Evolutionary conservation across 2,888 invertebrate species (phyloP), one percentile per base, ranked within the genome.

Genomic region (Idaea dimidiata): DNA sequence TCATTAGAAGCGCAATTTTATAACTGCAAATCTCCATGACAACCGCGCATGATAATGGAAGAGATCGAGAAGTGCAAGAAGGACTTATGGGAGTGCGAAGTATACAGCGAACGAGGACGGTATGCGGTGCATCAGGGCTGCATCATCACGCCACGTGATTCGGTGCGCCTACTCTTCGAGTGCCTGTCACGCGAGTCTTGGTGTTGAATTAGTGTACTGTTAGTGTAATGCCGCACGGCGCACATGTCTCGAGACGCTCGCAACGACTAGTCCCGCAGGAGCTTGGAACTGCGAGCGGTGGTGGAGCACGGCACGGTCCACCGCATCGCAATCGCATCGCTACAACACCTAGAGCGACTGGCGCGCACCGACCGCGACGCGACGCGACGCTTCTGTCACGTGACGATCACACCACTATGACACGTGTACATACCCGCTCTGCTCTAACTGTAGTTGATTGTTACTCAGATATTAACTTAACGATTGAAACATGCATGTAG

Each of bases 221-320:
- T 91, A 91, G 91, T 91, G 89, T 89, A 80, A 87, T 91, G 91
- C 86, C 84, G 88, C 89, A 91, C 90, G 91, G 86, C 84, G 88
- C 89, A 91, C 90, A 78, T 81, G 78, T 81, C 78, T 81, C 81
- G 75, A 76, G 83, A 80, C 83, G 84, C 85, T 84, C 83, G 84
- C 84, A 82, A 82, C 79, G 83, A 79, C 79, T 89, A 86, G 86
- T 81, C 75, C 73, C 84, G 79, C 74, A 88, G 85, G 81, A 82
- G 91, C 91, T 91, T 91, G 81, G 84, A 84, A 85, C 81, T 87
- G 84, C n/a, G n/a, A n/a, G n/a, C n/a, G n/a, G n/a, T 84, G 86
- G 76, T 82, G 43, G 43, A 14, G 43, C 8, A 43, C n/a, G 32
- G 88, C 87, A 86, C 88, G 84, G 82, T 79, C 81, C 83, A 79